These are phyloP conservation scores for Enteromius thamalakanensis DNA, from an alignment of 2,797 vertebrate genomes.

Conservation along the genomic window DNA sequence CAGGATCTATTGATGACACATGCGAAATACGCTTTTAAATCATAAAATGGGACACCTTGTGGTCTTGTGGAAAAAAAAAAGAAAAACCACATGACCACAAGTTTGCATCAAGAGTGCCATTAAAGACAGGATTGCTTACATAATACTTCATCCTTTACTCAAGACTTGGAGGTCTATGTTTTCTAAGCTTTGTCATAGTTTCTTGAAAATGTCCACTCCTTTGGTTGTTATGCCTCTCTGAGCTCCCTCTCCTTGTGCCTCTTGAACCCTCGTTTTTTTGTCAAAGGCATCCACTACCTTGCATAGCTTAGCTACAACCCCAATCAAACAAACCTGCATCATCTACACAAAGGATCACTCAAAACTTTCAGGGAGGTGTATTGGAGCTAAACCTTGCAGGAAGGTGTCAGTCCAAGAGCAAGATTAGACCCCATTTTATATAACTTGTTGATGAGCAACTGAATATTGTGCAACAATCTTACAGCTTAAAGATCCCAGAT, in stretches of 20 bases:
- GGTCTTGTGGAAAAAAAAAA: neutral
- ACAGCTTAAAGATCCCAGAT: slow-evolving; percentile 9
- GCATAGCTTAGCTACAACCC: neutral
- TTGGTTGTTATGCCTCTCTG: slow-evolving; percentile 31
- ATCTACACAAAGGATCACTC: neutral
- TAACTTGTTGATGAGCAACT: neutral
- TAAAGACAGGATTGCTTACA: neutral
- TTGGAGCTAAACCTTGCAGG: neutral
- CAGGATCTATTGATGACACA: neutral
- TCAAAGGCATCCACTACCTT: neutral
- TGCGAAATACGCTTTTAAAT: neutral
- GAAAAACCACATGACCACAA: neutral
- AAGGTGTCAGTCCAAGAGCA: neutral
- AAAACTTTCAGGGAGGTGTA: neutral
- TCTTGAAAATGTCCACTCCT: slow-evolving; percentile 35
- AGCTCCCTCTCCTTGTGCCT: slow-evolving; percentile 45
- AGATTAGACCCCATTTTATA: neutral
- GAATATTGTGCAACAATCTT: slow-evolving; percentile 1
- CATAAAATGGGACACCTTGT: neutral
- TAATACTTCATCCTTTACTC: neutral
- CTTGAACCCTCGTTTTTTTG: slow-evolving; percentile 12
- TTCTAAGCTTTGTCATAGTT: neutral
- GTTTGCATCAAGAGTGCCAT: neutral
- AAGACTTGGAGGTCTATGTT: neutral
- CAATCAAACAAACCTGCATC: neutral